Conservation (phyloP, 1,140 invertebrate species). For the Patella vulgata region DNA sequence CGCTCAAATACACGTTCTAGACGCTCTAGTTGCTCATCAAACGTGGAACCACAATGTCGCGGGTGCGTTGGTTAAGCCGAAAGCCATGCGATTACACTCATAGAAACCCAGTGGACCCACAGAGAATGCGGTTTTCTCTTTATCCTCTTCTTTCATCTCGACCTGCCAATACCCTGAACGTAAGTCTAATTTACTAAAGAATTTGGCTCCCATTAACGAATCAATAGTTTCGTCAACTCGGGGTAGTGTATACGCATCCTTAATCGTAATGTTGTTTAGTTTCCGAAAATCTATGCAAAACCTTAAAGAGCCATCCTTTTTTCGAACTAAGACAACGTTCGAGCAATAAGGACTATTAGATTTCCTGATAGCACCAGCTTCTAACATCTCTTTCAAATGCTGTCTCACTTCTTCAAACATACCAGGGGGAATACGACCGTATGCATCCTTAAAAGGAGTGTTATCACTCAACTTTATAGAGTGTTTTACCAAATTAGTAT, state of each 20-base stretch:
- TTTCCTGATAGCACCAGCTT: slow-evolving; percentile 18
- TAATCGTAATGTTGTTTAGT: slow-evolving; percentile 66
- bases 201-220: slow-evolving; percentile 53
- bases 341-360: slow-evolving; percentile 20
- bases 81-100: slow-evolving; percentile 28
- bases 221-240: slow-evolving; percentile 67
- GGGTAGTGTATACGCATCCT: slow-evolving; percentile 70
- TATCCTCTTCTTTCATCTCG: slow-evolving; percentile 47
- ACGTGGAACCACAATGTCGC: slow-evolving; percentile 32
- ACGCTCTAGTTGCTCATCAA: slow-evolving; percentile 18
- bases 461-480: slow-evolving; percentile 18
- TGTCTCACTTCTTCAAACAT: slow-evolving; percentile 25
- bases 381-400: slow-evolving; percentile 19
- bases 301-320: slow-evolving; percentile 44
- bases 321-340: slow-evolving; percentile 17
- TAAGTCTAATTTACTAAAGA: slow-evolving; percentile 67
- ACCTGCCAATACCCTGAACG: slow-evolving; percentile 52
- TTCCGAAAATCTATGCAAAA: slow-evolving; percentile 67
- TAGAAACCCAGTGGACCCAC: slow-evolving; percentile 22
- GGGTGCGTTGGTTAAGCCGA: slow-evolving; percentile 29
- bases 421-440: slow-evolving; percentile 17
- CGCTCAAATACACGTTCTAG: slow-evolving; percentile 23
- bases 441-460: slow-evolving; percentile 20
- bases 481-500: no score
- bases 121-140: slow-evolving; percentile 54